Percentiles rank a stretch among this genome's conserved stretches.
Evolutionary conservation across 1,140 invertebrate species (phyloP).

Genomic region (Brachionus angularis): DNA sequence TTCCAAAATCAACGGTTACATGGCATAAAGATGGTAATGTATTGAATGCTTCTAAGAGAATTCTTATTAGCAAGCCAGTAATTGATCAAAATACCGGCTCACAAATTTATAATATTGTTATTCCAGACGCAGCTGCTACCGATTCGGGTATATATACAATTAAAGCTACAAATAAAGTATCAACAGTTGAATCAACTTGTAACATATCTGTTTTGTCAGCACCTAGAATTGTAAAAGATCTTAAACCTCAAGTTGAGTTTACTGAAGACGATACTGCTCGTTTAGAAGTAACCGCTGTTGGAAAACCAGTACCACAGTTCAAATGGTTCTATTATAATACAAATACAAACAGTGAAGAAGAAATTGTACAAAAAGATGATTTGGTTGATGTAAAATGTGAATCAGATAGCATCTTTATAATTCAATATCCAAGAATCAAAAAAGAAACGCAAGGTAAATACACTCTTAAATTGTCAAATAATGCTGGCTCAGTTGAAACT

Average conservation of each 20-base stretch:
- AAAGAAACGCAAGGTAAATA: neutral
- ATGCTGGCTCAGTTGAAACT: constrained; percentile 34
- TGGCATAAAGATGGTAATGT: constrained; percentile 24
- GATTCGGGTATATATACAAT: constrained; percentile 37
- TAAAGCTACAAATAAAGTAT: constrained; percentile 38
- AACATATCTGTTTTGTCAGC: constrained; percentile 3
- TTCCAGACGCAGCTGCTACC: neutral
- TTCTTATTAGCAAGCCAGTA: constrained; percentile 17
- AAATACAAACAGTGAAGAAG: constrained; percentile 37
- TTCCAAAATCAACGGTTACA: constrained; percentile 27
- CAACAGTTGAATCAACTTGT: constrained; percentile 1
- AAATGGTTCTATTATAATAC: constrained; percentile 37
- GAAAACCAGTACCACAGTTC: constrained; percentile 36
- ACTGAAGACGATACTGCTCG: constrained; percentile 5
- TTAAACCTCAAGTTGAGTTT: constrained; percentile 13
- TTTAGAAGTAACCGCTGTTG: constrained; percentile 15
- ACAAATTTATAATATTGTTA: neutral
- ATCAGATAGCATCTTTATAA: neutral
- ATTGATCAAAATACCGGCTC: neutral
- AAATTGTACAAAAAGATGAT: neutral
- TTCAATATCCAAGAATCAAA: neutral
- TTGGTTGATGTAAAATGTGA: neutral
- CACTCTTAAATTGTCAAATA: constrained; percentile 32
- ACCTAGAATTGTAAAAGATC: constrained; percentile 29
- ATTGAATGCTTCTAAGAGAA: constrained; percentile 23